Evolutionary conservation across 2,888 invertebrate genomes (phyloP).

Genomic region (Lasius fuliginosus): DNA sequence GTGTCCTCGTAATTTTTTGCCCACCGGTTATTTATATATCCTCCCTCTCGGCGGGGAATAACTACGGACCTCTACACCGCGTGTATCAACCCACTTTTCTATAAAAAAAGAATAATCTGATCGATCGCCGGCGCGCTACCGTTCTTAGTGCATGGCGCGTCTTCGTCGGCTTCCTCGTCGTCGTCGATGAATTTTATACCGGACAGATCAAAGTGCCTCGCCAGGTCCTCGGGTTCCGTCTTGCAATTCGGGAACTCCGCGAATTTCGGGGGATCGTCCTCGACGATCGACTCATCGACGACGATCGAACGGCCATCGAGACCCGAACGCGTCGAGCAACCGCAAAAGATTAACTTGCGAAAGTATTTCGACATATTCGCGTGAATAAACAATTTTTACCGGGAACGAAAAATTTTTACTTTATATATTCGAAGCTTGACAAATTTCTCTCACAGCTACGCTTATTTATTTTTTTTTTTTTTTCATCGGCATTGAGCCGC

Average conservation of each 20-base stretch:
- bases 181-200: slow-evolving; percentile 84
- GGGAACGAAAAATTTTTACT: not conserved
- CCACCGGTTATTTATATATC: slow-evolving; percentile 46
- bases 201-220: slow-evolving; percentile 81
- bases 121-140: slow-evolving; percentile 60
- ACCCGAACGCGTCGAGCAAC: slow-evolving; percentile 74
- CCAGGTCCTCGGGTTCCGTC: slow-evolving; percentile 59
- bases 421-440: not conserved
- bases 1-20: slow-evolving; percentile 55
- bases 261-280: slow-evolving; percentile 77
- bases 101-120: slow-evolving; percentile 53
- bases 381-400: not conserved
- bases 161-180: slow-evolving; percentile 76
- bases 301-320: slow-evolving; percentile 75
- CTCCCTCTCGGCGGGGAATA: slow-evolving; percentile 51
- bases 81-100: slow-evolving; percentile 40
- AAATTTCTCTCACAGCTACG: not conserved
- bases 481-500: slow-evolving; percentile 18
- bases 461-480: not conserved
- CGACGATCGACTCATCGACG: slow-evolving; percentile 72
- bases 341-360: slow-evolving; percentile 81
- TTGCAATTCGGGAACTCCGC: slow-evolving; percentile 32
- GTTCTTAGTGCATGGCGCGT: slow-evolving; percentile 44
- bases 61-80: slow-evolving; percentile 23
- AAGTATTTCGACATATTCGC: slow-evolving; percentile 76